phyloP scores from a whole-genome alignment of 64 coral and sea anemone species.

The Stichodactyla helianthus region DNA sequence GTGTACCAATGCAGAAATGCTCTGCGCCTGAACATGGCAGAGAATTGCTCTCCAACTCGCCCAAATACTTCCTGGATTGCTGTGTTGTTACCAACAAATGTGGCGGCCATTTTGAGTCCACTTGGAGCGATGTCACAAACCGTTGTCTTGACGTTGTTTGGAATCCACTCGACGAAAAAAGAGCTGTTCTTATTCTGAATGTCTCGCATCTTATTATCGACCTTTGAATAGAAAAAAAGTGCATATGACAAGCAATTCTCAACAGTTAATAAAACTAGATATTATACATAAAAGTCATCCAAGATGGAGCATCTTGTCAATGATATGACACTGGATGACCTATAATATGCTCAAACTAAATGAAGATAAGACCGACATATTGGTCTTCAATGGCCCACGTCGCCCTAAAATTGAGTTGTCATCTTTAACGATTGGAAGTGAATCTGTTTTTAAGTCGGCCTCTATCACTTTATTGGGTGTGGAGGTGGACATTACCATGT shows the following conservation, averaged over 20 bases:
- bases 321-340: too few species aligned
- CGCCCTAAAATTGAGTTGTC: too few species aligned
- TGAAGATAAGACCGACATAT: too few species aligned
- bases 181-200: slow-evolving; percentile 6
- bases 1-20: slow-evolving; percentile 18
- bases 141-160: slow-evolving; percentile 18
- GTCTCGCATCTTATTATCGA: neutral
- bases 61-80: neutral
- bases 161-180: slow-evolving; percentile 11
- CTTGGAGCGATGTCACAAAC: neutral
- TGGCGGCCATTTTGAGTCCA: slow-evolving; percentile 15
- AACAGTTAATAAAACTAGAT: too few species aligned
- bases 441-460: too few species aligned
- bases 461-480: too few species aligned
- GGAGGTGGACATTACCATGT: too few species aligned
- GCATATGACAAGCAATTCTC: neutral
- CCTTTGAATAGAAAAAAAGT: neutral
- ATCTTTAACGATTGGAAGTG: too few species aligned
- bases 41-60: slow-evolving; percentile 14
- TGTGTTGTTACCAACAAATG: slow-evolving; percentile 16
- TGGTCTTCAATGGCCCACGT: too few species aligned
- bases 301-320: too few species aligned
- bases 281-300: too few species aligned
- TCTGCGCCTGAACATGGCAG: slow-evolving; percentile 12
- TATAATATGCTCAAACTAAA: too few species aligned